Evolutionary conservation across 1,140 invertebrate genomes (phyloP), one percentile per base, ranked within the genome.

Genomic region (Luehdorfia chinensis): DNA sequence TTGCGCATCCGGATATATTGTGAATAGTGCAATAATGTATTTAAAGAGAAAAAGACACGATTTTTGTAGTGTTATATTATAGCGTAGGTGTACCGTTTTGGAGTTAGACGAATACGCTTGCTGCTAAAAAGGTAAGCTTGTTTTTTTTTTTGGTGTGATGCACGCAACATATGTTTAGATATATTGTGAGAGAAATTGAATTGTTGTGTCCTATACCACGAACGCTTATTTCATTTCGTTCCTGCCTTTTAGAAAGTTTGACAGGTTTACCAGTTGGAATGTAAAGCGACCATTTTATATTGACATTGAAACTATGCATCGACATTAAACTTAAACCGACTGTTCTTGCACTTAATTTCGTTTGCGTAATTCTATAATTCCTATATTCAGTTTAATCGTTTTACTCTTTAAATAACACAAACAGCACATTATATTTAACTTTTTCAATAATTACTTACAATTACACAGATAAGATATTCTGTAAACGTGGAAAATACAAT

Each of bases 1-100:
- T 76, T 61, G 49, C 66, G 66, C 65, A 68, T 81, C 70, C 69
- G 55, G 54, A 75, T 68, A 63, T 62, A 44, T 54, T 66, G 55
- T 74, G 64, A 63, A 75, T 56, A 74, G 78, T 83, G 75, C 79
- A 85, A 83, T 81, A 83, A 85, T 85, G 81, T 76, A 80, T 85
- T 75, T 77, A 66, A 83, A 80, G 70, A 79, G 81, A 79, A 85
- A 79, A 85, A 77, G 76, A 76, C 66, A 83, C 72, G 69, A 78
- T 71, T 75, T 64, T 55, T 69, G 72, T 44, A 85, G 78, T 85
- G 81, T 85, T 64, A 83, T 85, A 70, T 85, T 85, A 85, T 85
- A 85, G 81, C 81, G 76, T 60, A 68, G 69, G 75, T 78, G 75
- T 68, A 65, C 53, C 52, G 28, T 28, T 57, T 59, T 71, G 76